phyloP scores from a whole-genome alignment of 2,797 vertebrate genomes.

The Heteromormyrus szaboi region DNA sequence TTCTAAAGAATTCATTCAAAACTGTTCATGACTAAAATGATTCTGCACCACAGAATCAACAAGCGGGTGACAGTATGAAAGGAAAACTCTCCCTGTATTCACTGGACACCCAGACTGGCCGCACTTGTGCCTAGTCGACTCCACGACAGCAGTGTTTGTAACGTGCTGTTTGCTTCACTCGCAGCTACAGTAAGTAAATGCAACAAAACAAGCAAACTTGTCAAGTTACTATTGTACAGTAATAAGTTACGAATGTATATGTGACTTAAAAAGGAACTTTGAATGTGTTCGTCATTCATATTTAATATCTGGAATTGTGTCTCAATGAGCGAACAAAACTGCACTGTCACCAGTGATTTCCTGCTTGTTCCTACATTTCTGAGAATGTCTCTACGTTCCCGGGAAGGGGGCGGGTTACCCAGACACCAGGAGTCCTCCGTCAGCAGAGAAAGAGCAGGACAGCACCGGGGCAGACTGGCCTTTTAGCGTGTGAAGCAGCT shows the following conservation, averaged over 20 bases:
- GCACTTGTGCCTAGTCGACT: background rate
- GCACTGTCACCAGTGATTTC: background rate
- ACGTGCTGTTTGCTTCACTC: background rate
- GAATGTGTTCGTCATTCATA: background rate
- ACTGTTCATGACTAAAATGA: background rate
- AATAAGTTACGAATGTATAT: background rate
- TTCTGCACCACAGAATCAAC: background rate
- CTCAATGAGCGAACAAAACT: background rate
- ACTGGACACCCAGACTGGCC: background rate
- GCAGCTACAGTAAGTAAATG: background rate
- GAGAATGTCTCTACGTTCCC: background rate
- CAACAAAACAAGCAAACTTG: background rate
- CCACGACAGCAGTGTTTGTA: background rate
- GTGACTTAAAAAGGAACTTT: background rate
- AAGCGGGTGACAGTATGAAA: background rate
- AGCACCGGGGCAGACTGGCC: constrained; percentile 76
- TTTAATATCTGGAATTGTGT: background rate
- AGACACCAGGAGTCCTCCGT: constrained; percentile 70
- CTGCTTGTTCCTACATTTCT: background rate
- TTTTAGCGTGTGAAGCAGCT: constrained; percentile 59
- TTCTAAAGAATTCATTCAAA: background rate
- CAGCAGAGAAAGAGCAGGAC: constrained; percentile 74
- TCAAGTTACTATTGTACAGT: background rate
- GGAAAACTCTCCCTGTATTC: background rate
- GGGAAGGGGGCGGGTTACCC: constrained; percentile 60